These are phyloP conservation scores for Chlamydotis undulata DNA, from an alignment of 2,113 vertebrate genomes.

Conservation along the genomic window DNA sequence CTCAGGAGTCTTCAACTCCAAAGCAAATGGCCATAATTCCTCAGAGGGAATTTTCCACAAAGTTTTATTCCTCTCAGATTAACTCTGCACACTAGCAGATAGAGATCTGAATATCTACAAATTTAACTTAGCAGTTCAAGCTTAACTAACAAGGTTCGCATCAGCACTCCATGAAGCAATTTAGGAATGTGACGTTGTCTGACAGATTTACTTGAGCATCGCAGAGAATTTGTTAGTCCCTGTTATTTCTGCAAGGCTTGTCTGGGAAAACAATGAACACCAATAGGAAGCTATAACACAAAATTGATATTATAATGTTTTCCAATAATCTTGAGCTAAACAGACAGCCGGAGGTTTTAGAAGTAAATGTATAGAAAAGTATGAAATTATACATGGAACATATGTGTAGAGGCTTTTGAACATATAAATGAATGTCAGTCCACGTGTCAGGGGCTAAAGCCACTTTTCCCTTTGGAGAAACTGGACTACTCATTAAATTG, in stretches of 20 bases:
- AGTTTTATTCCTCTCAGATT: background rate
- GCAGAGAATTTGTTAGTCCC: background rate
- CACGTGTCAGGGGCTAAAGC: background rate
- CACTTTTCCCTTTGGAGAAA: slow-evolving; percentile 43
- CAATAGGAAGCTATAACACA: background rate
- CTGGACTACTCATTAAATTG: background rate
- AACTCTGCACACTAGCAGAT: background rate
- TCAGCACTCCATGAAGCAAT: background rate
- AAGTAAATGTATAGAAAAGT: background rate
- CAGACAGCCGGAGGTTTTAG: background rate
- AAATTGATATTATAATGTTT: background rate
- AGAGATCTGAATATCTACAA: background rate
- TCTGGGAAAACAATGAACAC: background rate
- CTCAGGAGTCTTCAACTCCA: background rate
- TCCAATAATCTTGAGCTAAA: background rate
- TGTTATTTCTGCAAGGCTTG: background rate
- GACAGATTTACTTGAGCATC: background rate
- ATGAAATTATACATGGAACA: background rate
- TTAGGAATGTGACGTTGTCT: background rate
- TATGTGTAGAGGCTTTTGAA: background rate
- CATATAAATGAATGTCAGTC: background rate
- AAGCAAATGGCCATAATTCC: background rate
- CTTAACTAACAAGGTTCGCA: background rate
- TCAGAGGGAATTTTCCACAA: background rate
- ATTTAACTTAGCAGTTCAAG: background rate